These are phyloP conservation scores for Ginglymostoma cirratum DNA, from an alignment of 2,113 vertebrate genomes.

Conservation along the genomic window DNA sequence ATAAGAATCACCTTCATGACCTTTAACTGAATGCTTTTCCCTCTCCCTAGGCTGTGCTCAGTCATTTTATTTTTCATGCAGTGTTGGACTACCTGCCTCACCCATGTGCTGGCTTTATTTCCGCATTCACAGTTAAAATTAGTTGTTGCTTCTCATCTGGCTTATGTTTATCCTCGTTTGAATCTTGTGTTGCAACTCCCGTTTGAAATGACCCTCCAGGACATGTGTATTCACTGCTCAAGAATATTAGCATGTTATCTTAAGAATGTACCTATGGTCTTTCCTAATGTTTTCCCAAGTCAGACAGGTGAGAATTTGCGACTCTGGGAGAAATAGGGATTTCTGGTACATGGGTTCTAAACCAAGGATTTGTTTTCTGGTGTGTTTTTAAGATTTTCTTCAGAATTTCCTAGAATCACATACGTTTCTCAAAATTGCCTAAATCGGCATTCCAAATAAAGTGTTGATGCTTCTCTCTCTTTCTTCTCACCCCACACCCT, in stretches of 20 bases:
- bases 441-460: background rate
- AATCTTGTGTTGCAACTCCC: background rate
- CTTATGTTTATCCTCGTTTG: background rate
- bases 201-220: too few relatives aligned
- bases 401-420: background rate
- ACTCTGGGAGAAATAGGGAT: background rate
- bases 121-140: background rate
- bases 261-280: background rate
- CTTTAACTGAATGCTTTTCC: background rate
- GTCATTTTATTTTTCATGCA: background rate
- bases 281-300: background rate
- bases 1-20: background rate
- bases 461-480: background rate
- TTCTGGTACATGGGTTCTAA: background rate
- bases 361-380: background rate
- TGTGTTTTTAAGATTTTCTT: background rate
- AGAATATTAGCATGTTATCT: background rate
- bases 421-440: background rate
- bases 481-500: background rate
- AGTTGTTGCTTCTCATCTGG: background rate
- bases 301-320: background rate
- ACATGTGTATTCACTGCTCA: background rate
- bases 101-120: background rate
- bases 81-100: background rate
- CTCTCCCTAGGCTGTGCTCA: background rate